Evolutionary conservation across 2,888 invertebrate genomes (phyloP), one percentile per base, ranked within the genome.

Genomic region (Gymnocheta viridis): DNA sequence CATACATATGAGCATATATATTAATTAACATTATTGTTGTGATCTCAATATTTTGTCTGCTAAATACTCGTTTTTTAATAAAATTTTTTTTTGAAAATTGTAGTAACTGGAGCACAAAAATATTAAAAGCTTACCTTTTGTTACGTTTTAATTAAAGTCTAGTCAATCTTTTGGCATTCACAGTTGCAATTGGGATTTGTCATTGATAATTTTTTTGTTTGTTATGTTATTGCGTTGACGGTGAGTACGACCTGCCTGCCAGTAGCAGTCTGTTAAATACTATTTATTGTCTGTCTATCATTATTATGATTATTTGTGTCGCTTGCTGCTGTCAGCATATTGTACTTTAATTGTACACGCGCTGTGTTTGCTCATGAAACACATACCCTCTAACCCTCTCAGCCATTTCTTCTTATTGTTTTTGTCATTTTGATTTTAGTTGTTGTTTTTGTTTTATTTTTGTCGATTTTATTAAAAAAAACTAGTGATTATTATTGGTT

Each of bases 321-420:
- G 56, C 67, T 47, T 41, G 67, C 47, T 60, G 69, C 54, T 73
- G 67, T 84, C 84, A n/a, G n/a, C n/a, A 77, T 67, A 81, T 81
- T 73, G 72, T 77, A 58, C 58, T 77, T 84, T 77, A 84, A 81
- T 84, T 84, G 73, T 62, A 17, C 81, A 77, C 84, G 80, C 70
- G 74, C 70, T 44, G n/a, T n/a, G n/a, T n/a, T n/a, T n/a, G 32
- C 54, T 70, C 62, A 29, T 22, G 32, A 44, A 22, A 41, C 4
- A 9, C 19, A 51, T 9, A 22, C 22, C 66, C 10, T 19, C 64
- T 56, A 24, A 73, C 38, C 27, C 27, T 27, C 14, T 17, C 74
- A 38, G 12, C 4, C 38, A 44, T 29, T 67, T 51, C 12, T 51
- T 66, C 14, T 62, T 67, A 35, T 44, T 62, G 62, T 32, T 69